Conservation (phyloP, 2,113 vertebrate species). For the Ptychochromis oligacanthus region DNA sequence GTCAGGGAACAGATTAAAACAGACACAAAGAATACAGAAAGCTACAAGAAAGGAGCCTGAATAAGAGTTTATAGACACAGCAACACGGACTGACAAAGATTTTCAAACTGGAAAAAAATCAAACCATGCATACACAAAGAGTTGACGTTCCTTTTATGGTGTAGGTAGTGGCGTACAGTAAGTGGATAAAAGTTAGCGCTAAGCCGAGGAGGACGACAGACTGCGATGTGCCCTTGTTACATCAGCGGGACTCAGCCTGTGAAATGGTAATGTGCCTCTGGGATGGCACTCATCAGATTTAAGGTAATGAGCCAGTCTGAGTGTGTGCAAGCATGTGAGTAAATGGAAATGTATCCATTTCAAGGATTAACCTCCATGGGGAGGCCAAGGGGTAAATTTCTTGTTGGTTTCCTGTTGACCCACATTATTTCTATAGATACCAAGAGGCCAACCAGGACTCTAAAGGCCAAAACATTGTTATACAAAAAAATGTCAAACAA, state of each 20-base stretch:
- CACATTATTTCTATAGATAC: not conserved
- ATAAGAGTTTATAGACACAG: not conserved
- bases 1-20: not conserved
- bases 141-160: not conserved
- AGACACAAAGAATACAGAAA: not conserved
- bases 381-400: not conserved
- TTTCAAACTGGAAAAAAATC: not conserved
- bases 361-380: not conserved
- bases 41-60: not conserved
- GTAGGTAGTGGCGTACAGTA: not conserved
- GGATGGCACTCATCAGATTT: conserved; percentile 14
- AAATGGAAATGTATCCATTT: not conserved
- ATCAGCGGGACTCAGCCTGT: conserved; percentile 3
- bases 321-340: not conserved
- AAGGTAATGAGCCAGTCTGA: conserved; percentile 6
- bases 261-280: conserved; percentile 10
- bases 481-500: not conserved
- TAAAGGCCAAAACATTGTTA: not conserved
- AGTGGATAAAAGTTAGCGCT: not conserved
- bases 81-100: not conserved
- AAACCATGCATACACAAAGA: not conserved
- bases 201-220: not conserved
- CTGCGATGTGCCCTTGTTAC: conserved; percentile 15
- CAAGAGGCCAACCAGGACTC: not conserved
- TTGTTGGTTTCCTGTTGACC: not conserved